Evolutionary conservation across 2,888 invertebrate species (phyloP).

Genomic region (Ganaspis brasiliensis): DNA sequence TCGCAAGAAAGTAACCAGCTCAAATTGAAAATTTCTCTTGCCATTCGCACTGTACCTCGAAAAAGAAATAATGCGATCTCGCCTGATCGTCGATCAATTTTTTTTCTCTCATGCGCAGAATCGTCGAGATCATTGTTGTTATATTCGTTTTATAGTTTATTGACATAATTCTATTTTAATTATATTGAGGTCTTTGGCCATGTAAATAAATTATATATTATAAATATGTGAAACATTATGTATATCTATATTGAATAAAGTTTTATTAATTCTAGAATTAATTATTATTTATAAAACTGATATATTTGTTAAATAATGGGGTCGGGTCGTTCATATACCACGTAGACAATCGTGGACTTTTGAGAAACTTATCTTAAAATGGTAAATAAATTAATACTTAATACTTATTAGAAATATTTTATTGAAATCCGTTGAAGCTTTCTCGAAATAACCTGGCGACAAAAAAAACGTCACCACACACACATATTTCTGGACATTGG

Average conservation of each 20-base stretch:
- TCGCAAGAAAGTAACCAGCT: conserved; percentile 56
- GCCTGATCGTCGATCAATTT: conserved; percentile 14
- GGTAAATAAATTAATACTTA: too few species aligned
- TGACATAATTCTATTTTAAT: conserved; percentile 73
- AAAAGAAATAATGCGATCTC: neutral
- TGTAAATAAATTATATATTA: conserved; percentile 75
- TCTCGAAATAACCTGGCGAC: too few species aligned
- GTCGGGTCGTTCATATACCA: too few species aligned
- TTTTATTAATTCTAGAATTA: conserved; percentile 68
- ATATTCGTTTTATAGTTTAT: conserved; percentile 78
- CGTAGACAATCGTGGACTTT: too few species aligned
- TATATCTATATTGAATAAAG: conserved; percentile 71
- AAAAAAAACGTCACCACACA: too few species aligned
- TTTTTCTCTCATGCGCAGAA: conserved; percentile 55
- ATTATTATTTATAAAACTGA: too few species aligned
- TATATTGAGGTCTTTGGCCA: conserved; percentile 67
- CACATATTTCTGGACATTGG: too few species aligned
- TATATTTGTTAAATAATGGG: too few species aligned
- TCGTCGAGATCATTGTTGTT: conserved; percentile 73
- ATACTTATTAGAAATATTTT: too few species aligned
- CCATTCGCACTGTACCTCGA: conserved; percentile 57
- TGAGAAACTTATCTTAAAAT: too few species aligned
- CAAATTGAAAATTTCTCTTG: conserved; percentile 61
- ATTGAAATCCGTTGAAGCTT: too few species aligned
- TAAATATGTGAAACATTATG: conserved; percentile 63